These are phyloP conservation scores for Ispidina picta DNA, from an alignment of 2,797 vertebrate genomes.

Conservation along the genomic window DNA sequence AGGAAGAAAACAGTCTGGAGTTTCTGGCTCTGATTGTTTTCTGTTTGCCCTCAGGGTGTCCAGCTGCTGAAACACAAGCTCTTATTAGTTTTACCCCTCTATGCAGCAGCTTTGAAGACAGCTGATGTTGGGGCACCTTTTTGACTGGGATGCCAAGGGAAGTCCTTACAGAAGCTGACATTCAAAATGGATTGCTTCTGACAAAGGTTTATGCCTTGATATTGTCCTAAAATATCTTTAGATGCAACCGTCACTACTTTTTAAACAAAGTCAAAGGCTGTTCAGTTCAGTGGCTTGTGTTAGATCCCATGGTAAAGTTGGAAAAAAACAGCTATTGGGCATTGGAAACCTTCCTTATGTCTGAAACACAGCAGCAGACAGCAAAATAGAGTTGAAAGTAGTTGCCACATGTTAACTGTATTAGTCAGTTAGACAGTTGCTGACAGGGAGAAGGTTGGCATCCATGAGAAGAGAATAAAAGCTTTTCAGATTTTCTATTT, in stretches of 20 bases:
- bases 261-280: background rate
- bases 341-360: background rate
- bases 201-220: background rate
- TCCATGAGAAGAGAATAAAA: background rate
- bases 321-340: background rate
- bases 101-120: background rate
- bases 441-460: constrained; percentile 40
- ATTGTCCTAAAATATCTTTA: background rate
- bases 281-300: background rate
- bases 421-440: constrained; percentile 27
- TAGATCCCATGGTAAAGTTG: background rate
- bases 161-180: background rate
- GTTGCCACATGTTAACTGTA: constrained; percentile 56
- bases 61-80: constrained; percentile 1
- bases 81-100: background rate
- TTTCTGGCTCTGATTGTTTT: constrained; percentile 1
- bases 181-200: background rate
- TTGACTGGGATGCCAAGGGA: background rate
- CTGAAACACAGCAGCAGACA: constrained; percentile 16
- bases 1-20: background rate
- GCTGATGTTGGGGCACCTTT: constrained; percentile 10
- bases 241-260: background rate
- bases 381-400: constrained; percentile 44
- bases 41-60: constrained; percentile 10
- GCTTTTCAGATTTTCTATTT: background rate